Conservation (phyloP, 2,797 vertebrate species). For the Cercopithecus neglectus region DNA sequence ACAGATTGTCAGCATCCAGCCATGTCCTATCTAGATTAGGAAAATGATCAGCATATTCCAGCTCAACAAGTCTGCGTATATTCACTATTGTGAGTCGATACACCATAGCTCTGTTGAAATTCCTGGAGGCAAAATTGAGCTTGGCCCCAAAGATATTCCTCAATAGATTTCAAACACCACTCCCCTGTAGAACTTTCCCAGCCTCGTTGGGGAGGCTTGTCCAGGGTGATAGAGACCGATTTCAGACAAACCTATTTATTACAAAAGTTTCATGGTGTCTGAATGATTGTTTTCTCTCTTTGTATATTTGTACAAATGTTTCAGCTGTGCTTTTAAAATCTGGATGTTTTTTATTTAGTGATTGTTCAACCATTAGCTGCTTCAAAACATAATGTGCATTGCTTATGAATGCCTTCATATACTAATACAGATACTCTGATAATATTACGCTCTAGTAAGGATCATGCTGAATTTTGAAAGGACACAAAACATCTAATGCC, state of each 20-base stretch:
- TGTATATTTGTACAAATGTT: conserved; percentile 77
- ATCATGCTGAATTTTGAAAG: conserved; percentile 35
- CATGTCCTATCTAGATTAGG: conserved; percentile 67
- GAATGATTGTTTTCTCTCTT: conserved; percentile 73
- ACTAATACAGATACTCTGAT: conserved; percentile 63
- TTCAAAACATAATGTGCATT: conserved; percentile 60
- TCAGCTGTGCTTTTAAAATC: conserved; percentile 77
- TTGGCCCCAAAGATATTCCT: conserved; percentile 65
- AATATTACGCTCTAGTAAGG: conserved; percentile 19
- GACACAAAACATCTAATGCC: conserved; percentile 30
- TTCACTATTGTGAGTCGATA: conserved; percentile 76
- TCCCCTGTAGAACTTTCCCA: background rate
- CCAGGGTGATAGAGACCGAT: conserved; percentile 66
- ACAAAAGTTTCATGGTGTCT: conserved; percentile 51
- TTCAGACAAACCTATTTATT: conserved; percentile 73
- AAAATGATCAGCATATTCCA: conserved; percentile 43
- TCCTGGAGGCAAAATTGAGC: conserved; percentile 77
- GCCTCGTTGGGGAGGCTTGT: conserved; percentile 44
- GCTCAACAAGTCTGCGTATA: conserved; percentile 62
- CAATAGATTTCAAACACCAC: conserved; percentile 20
- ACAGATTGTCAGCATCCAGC: conserved; percentile 56
- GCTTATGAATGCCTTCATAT: conserved; percentile 73
- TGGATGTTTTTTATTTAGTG: conserved; percentile 79
- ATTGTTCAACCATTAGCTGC: conserved; percentile 72
- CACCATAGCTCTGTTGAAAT: conserved; percentile 80